Conservation (phyloP, 2,113 vertebrate genomes). For the Lathamus discolor region DNA sequence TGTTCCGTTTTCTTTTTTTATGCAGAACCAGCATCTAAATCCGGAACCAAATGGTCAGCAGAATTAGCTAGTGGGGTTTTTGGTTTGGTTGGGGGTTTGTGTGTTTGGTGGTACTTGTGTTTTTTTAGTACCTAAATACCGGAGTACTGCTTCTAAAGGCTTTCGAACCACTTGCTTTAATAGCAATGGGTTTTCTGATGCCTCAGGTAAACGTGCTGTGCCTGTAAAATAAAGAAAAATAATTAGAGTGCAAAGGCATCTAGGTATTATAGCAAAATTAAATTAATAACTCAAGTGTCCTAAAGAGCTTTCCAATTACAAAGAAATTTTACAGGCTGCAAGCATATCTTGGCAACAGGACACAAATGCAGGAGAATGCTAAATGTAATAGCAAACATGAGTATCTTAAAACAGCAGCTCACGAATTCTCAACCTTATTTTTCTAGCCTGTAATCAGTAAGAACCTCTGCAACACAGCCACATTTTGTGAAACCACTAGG, state of each 20-base stretch:
- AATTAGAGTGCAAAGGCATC: not conserved
- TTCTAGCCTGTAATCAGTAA: not conserved
- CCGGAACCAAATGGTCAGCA: not conserved
- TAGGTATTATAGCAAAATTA: not conserved
- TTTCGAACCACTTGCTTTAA: constrained; percentile 89
- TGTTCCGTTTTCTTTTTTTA: not conserved
- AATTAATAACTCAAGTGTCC: not conserved
- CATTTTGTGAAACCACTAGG: not conserved
- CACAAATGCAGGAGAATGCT: not conserved
- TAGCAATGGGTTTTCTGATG: constrained; percentile 82
- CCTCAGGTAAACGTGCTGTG: constrained; percentile 88
- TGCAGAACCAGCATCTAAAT: not conserved
- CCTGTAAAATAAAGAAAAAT: constrained; percentile 71
- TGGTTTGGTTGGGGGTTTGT: not conserved
- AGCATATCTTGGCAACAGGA: not conserved
- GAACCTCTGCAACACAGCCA: not conserved
- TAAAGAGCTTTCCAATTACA: not conserved
- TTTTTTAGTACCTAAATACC: constrained; percentile 85
- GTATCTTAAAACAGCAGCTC: not conserved
- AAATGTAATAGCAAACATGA: not conserved
- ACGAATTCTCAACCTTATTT: not conserved
- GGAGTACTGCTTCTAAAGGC: constrained; percentile 92
- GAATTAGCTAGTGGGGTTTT: not conserved
- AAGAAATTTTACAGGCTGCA: not conserved
- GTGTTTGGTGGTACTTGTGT: not conserved